phyloP scores from a whole-genome alignment of 1,140 invertebrate genomes.

The Lepidotrigona ventralis region DNA sequence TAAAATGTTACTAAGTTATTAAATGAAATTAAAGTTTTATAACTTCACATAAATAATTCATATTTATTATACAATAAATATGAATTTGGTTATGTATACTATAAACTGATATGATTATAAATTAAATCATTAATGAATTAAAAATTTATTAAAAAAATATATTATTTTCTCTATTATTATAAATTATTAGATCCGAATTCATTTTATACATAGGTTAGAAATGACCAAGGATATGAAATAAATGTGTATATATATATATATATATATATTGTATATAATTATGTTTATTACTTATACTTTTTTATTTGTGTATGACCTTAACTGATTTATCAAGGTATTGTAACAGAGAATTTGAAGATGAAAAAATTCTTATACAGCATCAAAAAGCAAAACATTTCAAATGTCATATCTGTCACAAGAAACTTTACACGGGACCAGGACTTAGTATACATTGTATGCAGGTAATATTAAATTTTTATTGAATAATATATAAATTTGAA shows the following conservation, averaged over 20 bases:
- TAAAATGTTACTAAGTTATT: neutral
- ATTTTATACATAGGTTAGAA: neutral
- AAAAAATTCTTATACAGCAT: constrained; percentile 99
- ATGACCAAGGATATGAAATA: neutral
- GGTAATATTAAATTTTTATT: constrained; percentile 80
- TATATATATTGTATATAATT: neutral
- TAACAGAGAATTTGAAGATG: constrained; percentile 99
- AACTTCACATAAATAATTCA: neutral
- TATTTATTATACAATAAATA: neutral
- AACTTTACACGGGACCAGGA: constrained; percentile 98
- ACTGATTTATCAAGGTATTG: constrained; percentile 91
- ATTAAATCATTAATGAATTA: neutral
- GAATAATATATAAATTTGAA: neutral
- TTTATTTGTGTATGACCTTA: constrained; percentile 71
- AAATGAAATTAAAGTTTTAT: neutral
- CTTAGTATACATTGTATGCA: constrained; percentile 99
- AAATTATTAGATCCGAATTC: neutral
- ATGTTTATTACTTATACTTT: neutral
- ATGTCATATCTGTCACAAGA: constrained; percentile 99
- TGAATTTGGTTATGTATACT: too few species aligned
- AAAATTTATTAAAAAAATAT: neutral
- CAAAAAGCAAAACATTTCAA: constrained; percentile 99
- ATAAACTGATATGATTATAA: neutral
- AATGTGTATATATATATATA: too few species aligned
- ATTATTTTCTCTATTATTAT: neutral